These are phyloP conservation scores for Rhopalosiphum padi DNA, from an alignment of 1,140 invertebrate genomes.

Conservation along the genomic window DNA sequence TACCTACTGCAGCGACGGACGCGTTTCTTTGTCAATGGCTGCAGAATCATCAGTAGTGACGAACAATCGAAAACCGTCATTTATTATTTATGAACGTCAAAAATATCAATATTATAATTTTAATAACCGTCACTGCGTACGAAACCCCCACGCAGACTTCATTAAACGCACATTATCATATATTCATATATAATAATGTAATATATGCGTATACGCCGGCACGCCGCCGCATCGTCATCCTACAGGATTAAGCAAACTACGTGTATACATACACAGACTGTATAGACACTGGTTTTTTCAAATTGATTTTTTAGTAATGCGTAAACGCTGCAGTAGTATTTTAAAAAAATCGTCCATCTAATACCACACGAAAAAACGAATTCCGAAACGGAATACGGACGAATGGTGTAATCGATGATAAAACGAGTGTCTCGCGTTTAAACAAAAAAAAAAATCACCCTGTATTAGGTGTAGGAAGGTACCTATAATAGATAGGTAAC, in stretches of 20 bases:
- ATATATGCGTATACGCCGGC: no score
- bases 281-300: no score
- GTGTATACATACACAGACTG: no score
- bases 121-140: background rate
- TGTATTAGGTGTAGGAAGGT: background rate
- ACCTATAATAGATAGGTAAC: slow-evolving; percentile 1
- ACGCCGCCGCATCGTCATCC: no score
- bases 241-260: no score
- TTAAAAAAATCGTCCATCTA: background rate
- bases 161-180: no score
- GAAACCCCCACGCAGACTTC: no score
- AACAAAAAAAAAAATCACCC: background rate
- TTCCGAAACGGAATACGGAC: background rate
- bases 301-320: background rate
- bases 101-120: background rate
- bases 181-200: no score
- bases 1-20: no score
- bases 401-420: background rate
- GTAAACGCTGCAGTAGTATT: background rate
- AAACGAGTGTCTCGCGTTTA: background rate
- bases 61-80: background rate
- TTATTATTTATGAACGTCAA: background rate
- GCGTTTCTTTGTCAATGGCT: background rate
- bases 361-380: background rate
- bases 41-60: no score